These are phyloP conservation scores for Muscicapa comitata DNA, from an alignment of 2,797 vertebrate genomes.

Conservation along the genomic window DNA sequence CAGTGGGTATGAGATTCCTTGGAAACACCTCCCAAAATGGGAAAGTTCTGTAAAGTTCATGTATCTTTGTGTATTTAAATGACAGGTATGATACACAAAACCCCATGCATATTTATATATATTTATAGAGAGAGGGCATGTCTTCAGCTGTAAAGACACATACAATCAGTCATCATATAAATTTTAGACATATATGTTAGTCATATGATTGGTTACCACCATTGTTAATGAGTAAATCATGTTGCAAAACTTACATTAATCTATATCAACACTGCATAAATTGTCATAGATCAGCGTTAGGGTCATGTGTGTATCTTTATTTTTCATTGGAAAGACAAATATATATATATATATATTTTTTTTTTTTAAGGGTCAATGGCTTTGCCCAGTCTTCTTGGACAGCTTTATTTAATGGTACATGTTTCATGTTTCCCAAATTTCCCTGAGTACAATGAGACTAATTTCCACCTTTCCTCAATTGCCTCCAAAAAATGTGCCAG, in stretches of 20 bases:
- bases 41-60: background rate
- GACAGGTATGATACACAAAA: conserved; percentile 29
- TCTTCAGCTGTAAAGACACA: background rate
- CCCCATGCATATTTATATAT: background rate
- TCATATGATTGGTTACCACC: background rate
- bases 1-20: background rate
- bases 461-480: background rate
- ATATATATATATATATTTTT: too few species aligned
- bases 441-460: background rate
- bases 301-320: fast-evolving
- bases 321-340: background rate
- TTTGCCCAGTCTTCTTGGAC: background rate
- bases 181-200: background rate
- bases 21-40: conserved; percentile 25
- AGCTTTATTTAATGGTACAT: background rate
- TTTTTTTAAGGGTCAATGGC: background rate
- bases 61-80: background rate
- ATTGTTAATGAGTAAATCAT: background rate
- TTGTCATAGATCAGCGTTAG: background rate
- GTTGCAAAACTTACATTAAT: background rate
- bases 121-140: background rate
- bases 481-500: fast-evolving
- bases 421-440: background rate
- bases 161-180: background rate
- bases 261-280: background rate